phyloP scores from a whole-genome alignment of 2,888 invertebrate species.

The Tenthredo mesomela region DNA sequence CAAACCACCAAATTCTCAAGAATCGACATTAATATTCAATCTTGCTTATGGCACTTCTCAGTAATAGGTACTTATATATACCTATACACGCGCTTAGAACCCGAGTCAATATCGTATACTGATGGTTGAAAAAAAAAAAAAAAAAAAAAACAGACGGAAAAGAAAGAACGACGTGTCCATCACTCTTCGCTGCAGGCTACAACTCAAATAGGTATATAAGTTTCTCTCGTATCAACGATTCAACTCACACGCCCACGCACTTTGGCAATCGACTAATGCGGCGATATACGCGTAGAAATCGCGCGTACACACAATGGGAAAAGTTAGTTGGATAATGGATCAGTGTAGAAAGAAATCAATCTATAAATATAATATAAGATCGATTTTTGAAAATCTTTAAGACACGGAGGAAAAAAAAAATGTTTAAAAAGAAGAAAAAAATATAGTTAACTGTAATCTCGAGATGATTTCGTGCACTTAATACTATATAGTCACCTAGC shows the following conservation, averaged over 20 bases:
- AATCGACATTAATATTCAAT: conserved; percentile 39
- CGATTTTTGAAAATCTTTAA: neutral
- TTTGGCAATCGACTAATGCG: conserved; percentile 42
- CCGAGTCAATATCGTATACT: neutral
- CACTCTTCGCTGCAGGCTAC: neutral
- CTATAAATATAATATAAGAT: neutral
- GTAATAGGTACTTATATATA: conserved; percentile 6
- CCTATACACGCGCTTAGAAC: conserved; percentile 4
- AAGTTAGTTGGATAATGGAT: neutral
- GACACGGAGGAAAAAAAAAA: neutral
- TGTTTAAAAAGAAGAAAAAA: neutral
- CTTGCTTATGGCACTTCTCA: neutral
- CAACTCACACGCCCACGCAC: conserved; percentile 38
- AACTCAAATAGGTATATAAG: neutral
- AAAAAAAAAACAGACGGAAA: neutral
- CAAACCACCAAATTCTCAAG: conserved; percentile 18
- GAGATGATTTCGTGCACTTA: conserved; percentile 30
- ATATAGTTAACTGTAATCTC: neutral
- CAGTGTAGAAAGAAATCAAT: neutral
- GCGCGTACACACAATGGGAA: conserved; percentile 21
- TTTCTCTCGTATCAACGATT: conserved; percentile 44
- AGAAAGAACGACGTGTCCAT: neutral
- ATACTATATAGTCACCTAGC: neutral
- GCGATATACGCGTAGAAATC: conserved; percentile 45
- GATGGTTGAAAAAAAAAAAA: neutral